Base-by-base conservation (phyloP, 2,113 vertebrate species). In the Brienomyrus longianalis region DNA sequence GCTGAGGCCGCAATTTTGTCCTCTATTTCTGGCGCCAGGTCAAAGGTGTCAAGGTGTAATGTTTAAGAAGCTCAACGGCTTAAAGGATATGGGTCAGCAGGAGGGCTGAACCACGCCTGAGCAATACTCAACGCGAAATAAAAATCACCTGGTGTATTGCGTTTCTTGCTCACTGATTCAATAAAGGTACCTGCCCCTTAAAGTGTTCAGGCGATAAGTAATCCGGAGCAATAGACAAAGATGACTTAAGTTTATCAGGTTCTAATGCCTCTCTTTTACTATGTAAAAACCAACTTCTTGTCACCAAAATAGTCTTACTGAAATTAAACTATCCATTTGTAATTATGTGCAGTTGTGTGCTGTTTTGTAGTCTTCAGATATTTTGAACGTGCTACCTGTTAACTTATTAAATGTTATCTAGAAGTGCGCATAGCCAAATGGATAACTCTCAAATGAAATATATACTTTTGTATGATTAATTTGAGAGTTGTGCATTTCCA, bases 61-160 rank as follows among this genome's bases (percentile, higher is more conserved):
- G 70, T 92, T 91, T 96, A 96, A 97, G 96, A 96, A 92, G 96
- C 95, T 97, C 96, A 97, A 94, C 95, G 93, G 97, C 95, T 97
- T 97, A 97, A 89, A 92, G 94, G 93, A 97, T 96, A 93, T 95
- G 94, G 96, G 96, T 96, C 95, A 93, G 89, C 93, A 93, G 91
- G 90, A 95, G 95, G 92, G 95, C 96, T 93, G 92, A 95, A 92
- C 15, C 27, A 48, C 15, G 19, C 54, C 19, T 59, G 48, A 31
- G 27, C 13, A 8, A 77, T 77, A 15, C 11, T 3, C 70, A 5
- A 13, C 70, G 4, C 11, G 1, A 74, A 21, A 56, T 56, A 56
- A 54, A 5, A 74, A 11, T 35, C 17, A 70, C 11, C 66, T 5
- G 27, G 31, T 15, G 11, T 74, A 31, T 5, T 74, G 35, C 35